Conservation (phyloP, 2,888 invertebrate genomes). For the Eudasyphora cyanicolor region DNA sequence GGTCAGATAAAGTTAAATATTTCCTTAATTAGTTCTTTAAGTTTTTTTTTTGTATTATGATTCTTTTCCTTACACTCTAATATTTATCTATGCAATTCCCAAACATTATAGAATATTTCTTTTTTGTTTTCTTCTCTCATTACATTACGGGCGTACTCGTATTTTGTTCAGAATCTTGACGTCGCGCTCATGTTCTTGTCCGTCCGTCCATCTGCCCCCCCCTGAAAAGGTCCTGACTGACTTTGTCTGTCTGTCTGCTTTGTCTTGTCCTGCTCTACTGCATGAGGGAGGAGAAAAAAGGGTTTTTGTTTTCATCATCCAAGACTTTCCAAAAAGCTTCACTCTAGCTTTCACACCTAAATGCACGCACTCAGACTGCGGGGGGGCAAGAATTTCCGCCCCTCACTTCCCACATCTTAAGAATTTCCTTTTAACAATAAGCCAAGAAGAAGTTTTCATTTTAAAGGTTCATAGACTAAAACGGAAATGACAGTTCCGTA, state of each 20-base stretch:
- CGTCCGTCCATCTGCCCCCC: constrained; percentile 67
- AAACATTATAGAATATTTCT: constrained; percentile 43
- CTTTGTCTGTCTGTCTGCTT: background rate
- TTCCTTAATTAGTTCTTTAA: too few species aligned
- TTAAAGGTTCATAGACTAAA: constrained; percentile 70
- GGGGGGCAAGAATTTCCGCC: too few species aligned
- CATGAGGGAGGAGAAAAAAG: background rate
- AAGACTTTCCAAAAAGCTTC: constrained; percentile 21
- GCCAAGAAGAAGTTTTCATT: background rate
- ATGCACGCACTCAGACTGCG: background rate
- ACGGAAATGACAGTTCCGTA: constrained; percentile 78
- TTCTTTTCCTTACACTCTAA: too few species aligned
- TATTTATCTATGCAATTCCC: background rate
- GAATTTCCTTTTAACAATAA: background rate
- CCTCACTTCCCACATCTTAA: background rate
- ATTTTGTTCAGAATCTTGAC: constrained; percentile 39
- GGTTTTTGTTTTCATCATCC: background rate
- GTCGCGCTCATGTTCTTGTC: constrained; percentile 67
- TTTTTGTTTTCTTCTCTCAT: constrained; percentile 56
- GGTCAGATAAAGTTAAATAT: too few species aligned
- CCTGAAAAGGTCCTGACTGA: constrained; percentile 13
- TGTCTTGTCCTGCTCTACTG: background rate
- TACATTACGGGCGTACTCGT: constrained; percentile 52
- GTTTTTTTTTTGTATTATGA: too few species aligned
- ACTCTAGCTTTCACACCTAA: constrained; percentile 20